These are phyloP conservation scores for Drosophila maculinotata DNA, from an alignment of 2,888 invertebrate species.

Conservation along the genomic window DNA sequence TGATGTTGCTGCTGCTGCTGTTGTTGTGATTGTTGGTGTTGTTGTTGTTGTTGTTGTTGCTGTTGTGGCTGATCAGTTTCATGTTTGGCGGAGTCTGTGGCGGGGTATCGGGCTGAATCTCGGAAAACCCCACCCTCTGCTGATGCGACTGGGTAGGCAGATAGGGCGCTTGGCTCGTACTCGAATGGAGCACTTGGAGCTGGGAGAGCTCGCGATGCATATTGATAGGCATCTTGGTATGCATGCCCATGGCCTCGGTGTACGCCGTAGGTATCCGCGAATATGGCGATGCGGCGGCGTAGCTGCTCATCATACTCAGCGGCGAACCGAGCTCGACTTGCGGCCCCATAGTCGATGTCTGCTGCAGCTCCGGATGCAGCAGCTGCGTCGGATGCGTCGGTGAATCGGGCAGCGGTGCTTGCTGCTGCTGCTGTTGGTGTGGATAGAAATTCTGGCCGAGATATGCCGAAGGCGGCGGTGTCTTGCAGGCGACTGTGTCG, in stretches of 20 bases:
- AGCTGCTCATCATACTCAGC: conserved; percentile 85
- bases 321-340: conserved; percentile 84
- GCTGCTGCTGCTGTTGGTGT: conserved; percentile 57
- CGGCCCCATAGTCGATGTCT: conserved; percentile 71
- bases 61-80: conserved; percentile 87
- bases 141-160: conserved; percentile 67
- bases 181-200: conserved; percentile 45
- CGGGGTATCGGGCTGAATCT: conserved; percentile 93
- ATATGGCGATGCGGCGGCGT: conserved; percentile 86
- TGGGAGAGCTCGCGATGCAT: conserved; percentile 69
- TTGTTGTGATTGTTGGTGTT: conserved; percentile 50
- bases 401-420: conserved; percentile 46
- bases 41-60: conserved; percentile 64
- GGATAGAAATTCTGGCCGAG: conserved; percentile 83
- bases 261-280: conserved; percentile 85
- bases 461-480: conserved; percentile 82
- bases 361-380: conserved; percentile 39
- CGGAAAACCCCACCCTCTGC: conserved; percentile 90
- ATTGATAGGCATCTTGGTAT: conserved; percentile 79
- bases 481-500: conserved; percentile 95
- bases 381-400: conserved; percentile 47
- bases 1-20: conserved; percentile 52
- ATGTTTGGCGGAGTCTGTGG: conserved; percentile 97
- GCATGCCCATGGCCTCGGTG: conserved; percentile 77
- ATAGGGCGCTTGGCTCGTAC: conserved; percentile 53